Evolutionary conservation across 2,888 invertebrate genomes (phyloP).

Genomic region (Prosapia bicincta): DNA sequence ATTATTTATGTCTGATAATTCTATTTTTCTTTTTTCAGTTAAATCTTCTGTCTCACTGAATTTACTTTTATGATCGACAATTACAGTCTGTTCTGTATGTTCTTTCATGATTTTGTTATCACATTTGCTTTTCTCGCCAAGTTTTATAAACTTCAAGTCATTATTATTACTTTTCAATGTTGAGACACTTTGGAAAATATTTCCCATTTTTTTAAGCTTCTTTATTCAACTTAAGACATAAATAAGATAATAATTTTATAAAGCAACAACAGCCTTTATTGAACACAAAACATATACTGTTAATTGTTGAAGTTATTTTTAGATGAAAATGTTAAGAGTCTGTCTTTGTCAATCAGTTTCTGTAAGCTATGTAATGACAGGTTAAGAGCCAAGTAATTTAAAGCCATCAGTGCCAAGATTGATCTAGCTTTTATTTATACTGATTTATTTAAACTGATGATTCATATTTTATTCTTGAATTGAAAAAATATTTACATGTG

Average conservation of each 20-base stretch:
- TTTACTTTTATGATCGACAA: no score
- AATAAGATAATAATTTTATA: no score
- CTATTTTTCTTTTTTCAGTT: neutral
- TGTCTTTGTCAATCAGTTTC: neutral
- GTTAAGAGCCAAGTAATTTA: neutral
- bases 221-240: no score
- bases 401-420: neutral
- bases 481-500: no score
- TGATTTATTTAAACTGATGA: no score
- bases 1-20: no score
- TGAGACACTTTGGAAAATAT: neutral
- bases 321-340: neutral
- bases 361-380: neutral
- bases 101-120: no score
- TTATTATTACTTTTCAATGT: no score
- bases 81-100: no score
- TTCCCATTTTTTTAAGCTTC: neutral
- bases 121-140: no score
- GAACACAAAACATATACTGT: neutral
- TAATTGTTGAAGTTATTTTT: neutral
- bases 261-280: neutral
- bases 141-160: no score
- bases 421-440: neutral
- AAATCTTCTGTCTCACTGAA: neutral
- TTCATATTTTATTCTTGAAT: no score